Evolutionary conservation across 2,797 vertebrate genomes (phyloP), one percentile per base, ranked within the genome.

Genomic region (Botia almorhae): DNA sequence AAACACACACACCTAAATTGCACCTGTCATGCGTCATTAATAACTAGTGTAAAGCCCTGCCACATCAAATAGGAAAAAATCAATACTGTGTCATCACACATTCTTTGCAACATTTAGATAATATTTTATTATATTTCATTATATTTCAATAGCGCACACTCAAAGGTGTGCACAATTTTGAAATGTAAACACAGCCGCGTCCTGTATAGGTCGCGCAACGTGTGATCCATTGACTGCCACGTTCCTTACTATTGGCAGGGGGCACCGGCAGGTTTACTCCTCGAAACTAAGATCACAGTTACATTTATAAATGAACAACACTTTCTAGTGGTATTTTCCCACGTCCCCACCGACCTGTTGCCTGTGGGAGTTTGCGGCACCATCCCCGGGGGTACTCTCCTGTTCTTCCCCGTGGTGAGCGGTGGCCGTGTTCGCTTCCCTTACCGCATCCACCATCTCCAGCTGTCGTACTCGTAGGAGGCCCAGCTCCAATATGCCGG

Each of bases 401-500:
- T 79, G 83, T 82, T 74, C 69, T 53, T 74, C 85, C 74, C 51
- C 76, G 61, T 39, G 83, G n/a, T 83, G 85, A 51, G 85, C 85
- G 64, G 55, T 21, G 7, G 63, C 84, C 63, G 36, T 84, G 69
- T 77, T 85, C 55, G 88, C 86, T 48, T 85, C 90, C 87, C 95
- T 83, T 6, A 89, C 93, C 11, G 87, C 83, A 78, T 93, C 90
- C 84, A 96, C 91, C 87, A 90, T 89, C 82, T 91, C 92, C 91
- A 91, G 88, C 70, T 95, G 95, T 86, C 89, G 91, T 74, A 91
- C 90, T 81, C 93, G 86, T 81, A 96, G 92, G 73, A 93, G 90
- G 73, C 95, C 93, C 87, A 96, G 90, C 89, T 96, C 95, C 89
- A 94, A 76, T 70, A 96, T 90, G 21, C 95, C 95, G 21, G 95